Evolutionary conservation across 1,140 invertebrate genomes (phyloP).

Genomic region (Drosophila quadrilineata): DNA sequence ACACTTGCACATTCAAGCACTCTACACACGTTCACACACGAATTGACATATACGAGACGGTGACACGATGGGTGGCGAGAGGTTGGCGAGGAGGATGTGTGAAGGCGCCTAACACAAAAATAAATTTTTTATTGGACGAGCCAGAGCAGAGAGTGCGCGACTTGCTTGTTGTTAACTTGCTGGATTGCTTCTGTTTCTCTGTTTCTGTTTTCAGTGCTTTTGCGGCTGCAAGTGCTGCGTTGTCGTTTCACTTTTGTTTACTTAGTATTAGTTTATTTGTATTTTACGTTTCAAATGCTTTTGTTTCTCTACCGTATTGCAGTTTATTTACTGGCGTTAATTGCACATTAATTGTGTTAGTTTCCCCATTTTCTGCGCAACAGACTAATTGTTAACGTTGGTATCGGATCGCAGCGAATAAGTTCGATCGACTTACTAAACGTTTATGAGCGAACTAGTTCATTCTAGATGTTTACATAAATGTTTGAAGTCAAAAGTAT

Average conservation of each 20-base stretch:
- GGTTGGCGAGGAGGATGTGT: neutral
- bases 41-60: neutral
- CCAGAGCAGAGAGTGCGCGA: no score
- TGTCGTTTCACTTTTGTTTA: constrained; percentile 53
- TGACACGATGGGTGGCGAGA: neutral
- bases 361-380: constrained; percentile 45
- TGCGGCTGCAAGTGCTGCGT: constrained; percentile 23
- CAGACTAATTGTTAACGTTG: no score
- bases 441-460: neutral
- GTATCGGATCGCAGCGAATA: neutral
- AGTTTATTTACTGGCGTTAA: constrained; percentile 56
- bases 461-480: neutral
- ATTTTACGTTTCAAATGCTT: constrained; percentile 43
- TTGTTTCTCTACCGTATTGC: constrained; percentile 23
- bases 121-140: constrained; percentile 60
- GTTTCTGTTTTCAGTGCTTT: constrained; percentile 30
- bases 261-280: constrained; percentile 51
- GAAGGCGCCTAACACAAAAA: constrained; percentile 55
- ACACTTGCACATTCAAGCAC: constrained; percentile 15
- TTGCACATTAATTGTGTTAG: constrained; percentile 52
- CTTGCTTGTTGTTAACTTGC: constrained; percentile 62
- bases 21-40: constrained; percentile 18
- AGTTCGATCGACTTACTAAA: no score
- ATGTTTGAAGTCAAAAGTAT: no score
- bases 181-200: constrained; percentile 42